Evolutionary conservation across 1,140 invertebrate genomes (phyloP).

Genomic region (Apis laboriosa): DNA sequence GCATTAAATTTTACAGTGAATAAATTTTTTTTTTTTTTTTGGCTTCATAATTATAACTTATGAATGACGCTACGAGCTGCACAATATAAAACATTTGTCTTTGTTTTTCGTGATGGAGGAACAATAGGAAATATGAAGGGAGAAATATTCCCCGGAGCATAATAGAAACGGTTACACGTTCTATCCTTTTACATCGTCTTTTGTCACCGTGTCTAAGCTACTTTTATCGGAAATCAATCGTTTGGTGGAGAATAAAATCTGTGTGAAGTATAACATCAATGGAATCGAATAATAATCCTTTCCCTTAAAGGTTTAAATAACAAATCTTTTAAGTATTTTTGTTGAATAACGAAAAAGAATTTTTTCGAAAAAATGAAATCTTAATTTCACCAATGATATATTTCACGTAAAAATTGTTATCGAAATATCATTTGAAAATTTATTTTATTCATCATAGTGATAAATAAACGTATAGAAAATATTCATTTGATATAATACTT

Average conservation of each 20-base stretch:
- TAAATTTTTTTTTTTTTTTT: not conserved
- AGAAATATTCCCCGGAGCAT: slow-evolving; percentile 7
- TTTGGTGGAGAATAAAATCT: not conserved
- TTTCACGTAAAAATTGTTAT: too few species aligned
- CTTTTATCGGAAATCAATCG: slow-evolving; percentile 35
- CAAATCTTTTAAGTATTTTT: not conserved
- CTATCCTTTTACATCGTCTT: slow-evolving; percentile 15
- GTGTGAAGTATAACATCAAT: not conserved
- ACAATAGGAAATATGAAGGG: not conserved
- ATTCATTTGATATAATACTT: too few species aligned
- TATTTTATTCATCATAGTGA: too few species aligned
- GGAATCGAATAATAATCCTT: not conserved
- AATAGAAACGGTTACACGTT: slow-evolving; percentile 16
- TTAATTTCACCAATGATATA: too few species aligned
- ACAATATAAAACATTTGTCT: too few species aligned
- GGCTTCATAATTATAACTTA: not conserved
- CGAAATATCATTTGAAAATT: too few species aligned
- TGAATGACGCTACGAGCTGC: not conserved
- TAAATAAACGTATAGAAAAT: too few species aligned
- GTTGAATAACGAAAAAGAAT: not conserved
- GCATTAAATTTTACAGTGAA: not conserved
- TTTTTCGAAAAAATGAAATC: too few species aligned
- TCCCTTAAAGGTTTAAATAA: not conserved
- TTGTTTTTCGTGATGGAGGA: not conserved
- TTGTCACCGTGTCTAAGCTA: slow-evolving; percentile 8